A percentile compares a stretch with the other conserved stretches of the same genome.
phyloP scores from a whole-genome alignment of 2,888 invertebrate genomes.

The Platycheirus albimanus region DNA sequence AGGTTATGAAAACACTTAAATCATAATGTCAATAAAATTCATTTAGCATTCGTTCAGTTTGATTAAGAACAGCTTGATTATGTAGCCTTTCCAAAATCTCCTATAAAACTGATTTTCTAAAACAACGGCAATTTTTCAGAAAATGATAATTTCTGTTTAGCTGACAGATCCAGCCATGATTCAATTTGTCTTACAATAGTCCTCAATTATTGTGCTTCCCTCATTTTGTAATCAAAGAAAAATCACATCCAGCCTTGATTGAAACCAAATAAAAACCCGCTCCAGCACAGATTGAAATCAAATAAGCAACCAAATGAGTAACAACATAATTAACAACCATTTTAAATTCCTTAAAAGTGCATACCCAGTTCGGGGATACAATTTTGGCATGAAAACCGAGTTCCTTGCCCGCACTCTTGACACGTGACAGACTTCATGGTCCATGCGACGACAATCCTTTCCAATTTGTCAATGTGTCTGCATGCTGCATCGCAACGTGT shows the following conservation, averaged over 20 bases:
- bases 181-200: too few relatives aligned
- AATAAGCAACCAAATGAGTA: conserved; percentile 35
- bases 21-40: too few relatives aligned
- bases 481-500: too few relatives aligned
- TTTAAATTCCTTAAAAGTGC: conserved; percentile 52
- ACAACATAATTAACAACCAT: conserved; percentile 52
- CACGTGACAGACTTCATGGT: not conserved
- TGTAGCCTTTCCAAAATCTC: too few relatives aligned
- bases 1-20: too few relatives aligned
- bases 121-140: too few relatives aligned
- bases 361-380: conserved; percentile 34
- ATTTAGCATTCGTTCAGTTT: too few relatives aligned
- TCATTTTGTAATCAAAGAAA: not conserved
- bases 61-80: too few relatives aligned
- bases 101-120: too few relatives aligned
- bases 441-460: not conserved
- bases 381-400: conserved; percentile 13
- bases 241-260: conserved; percentile 32
- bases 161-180: too few relatives aligned
- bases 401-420: not conserved
- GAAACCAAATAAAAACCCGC: conserved; percentile 36
- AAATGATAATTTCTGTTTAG: too few relatives aligned
- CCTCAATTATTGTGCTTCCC: too few relatives aligned
- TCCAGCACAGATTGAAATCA: not conserved
- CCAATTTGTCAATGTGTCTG: not conserved